A percentile compares a stretch with the other conserved stretches of the same genome.
These are phyloP conservation scores for Gymnodraco acuticeps DNA, from an alignment of 2,797 vertebrate genomes.

Conservation along the genomic window DNA sequence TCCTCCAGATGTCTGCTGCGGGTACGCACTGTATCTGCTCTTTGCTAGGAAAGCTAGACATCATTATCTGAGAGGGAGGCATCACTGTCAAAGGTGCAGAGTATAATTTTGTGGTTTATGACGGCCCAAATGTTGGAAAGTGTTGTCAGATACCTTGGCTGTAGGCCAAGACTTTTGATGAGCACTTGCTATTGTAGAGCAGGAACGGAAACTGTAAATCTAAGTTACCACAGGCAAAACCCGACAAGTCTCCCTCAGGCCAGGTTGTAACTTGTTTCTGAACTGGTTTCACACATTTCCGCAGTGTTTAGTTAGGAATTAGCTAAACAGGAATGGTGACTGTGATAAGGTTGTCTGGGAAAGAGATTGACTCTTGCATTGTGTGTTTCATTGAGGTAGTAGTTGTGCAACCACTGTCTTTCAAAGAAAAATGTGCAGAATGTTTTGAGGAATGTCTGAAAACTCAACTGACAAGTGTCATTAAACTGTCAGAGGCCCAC, in stretches of 20 bases:
- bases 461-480: constrained; percentile 15
- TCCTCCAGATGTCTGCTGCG: background rate
- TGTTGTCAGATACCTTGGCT: background rate
- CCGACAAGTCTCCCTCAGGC: constrained; percentile 12
- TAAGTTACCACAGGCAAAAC: background rate
- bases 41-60: background rate
- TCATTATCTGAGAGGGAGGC: background rate
- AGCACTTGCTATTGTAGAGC: constrained; percentile 5
- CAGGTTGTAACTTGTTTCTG: constrained; percentile 29
- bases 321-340: background rate
- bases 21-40: background rate
- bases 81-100: background rate
- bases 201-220: background rate
- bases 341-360: background rate
- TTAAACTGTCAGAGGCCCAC: background rate
- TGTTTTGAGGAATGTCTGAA: background rate
- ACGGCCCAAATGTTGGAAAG: constrained; percentile 11
- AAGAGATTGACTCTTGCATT: background rate
- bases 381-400: background rate
- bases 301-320: constrained; percentile 3
- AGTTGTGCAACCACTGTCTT: background rate
- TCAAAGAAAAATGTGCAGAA: background rate
- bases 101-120: constrained; percentile 26
- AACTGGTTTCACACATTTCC: constrained; percentile 40
- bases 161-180: constrained; percentile 17